Conservation (phyloP, 1,140 invertebrate genomes). For the Sycophila sp. region DNA sequence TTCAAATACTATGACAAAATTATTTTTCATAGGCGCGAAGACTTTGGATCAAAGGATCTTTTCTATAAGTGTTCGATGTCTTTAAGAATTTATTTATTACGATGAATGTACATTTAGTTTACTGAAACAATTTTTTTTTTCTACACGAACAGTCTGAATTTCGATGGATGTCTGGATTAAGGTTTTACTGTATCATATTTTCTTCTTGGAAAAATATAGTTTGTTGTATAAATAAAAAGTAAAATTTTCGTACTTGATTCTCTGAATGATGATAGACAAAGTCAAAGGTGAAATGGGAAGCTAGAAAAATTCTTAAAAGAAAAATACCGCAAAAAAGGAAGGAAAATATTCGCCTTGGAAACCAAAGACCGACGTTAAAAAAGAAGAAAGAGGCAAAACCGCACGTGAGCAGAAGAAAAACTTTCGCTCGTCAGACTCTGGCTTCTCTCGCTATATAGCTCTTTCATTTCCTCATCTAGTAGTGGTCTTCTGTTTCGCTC, state of each 20-base stretch:
- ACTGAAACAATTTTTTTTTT: too few species aligned
- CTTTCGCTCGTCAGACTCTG: slow-evolving; percentile 31
- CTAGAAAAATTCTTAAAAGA: not conserved
- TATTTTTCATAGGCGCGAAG: too few species aligned
- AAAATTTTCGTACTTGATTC: not conserved
- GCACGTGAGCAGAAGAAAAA: slow-evolving; percentile 24
- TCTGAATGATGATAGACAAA: not conserved
- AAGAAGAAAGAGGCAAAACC: slow-evolving; percentile 6
- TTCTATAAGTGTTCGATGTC: too few species aligned
- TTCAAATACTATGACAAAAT: too few species aligned
- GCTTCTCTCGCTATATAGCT: slow-evolving; percentile 8
- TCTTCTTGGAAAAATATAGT: too few species aligned
- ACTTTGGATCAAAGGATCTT: too few species aligned
- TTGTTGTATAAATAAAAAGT: too few species aligned
- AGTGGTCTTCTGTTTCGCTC: not conserved
- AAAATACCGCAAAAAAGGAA: not conserved
- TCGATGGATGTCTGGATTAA: too few species aligned
- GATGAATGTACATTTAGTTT: too few species aligned
- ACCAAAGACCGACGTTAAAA: not conserved
- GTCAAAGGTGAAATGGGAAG: not conserved
- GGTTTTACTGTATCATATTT: too few species aligned
- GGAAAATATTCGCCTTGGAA: not conserved
- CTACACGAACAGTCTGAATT: too few species aligned
- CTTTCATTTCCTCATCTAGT: slow-evolving; percentile 30
- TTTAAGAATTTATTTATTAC: too few species aligned